Evolutionary conservation across 2,113 vertebrate genomes (phyloP).

Genomic region (Dryoscopus gambensis): DNA sequence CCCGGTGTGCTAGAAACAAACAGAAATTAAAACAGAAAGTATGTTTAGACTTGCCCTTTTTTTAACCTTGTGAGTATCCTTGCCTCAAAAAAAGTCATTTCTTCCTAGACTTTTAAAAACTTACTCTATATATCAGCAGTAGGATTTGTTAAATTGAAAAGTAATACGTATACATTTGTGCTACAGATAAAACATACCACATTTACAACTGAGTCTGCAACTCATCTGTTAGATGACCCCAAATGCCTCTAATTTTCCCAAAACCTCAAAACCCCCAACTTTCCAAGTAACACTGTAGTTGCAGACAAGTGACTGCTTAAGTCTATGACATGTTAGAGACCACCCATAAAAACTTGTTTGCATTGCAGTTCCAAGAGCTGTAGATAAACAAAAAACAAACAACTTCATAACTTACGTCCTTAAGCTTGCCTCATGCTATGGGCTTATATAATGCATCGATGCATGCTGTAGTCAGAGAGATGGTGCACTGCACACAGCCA

Average conservation of each 20-base stretch:
- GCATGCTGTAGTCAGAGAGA: background rate
- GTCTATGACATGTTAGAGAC: background rate
- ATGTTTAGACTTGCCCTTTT: background rate
- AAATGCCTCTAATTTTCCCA: background rate
- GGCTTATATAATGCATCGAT: background rate
- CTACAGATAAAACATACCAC: background rate
- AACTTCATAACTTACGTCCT: background rate
- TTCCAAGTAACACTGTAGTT: background rate
- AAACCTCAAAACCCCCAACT: background rate
- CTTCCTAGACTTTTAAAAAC: background rate
- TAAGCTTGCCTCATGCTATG: background rate
- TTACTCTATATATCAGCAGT: background rate
- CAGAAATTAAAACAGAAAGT: background rate
- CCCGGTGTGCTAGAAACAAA: background rate
- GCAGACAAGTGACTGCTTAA: background rate
- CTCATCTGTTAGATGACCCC: background rate
- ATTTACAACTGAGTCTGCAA: background rate
- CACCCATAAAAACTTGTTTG: background rate
- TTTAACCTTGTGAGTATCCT: background rate
- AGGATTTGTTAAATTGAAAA: background rate
- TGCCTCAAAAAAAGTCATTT: background rate
- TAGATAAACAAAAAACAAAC: background rate
- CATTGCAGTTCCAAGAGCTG: background rate
- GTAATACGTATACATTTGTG: background rate
- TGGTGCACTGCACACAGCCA: background rate